Evolutionary conservation across 2,113 vertebrate species (phyloP).

Genomic region (Mixornis gularis): DNA sequence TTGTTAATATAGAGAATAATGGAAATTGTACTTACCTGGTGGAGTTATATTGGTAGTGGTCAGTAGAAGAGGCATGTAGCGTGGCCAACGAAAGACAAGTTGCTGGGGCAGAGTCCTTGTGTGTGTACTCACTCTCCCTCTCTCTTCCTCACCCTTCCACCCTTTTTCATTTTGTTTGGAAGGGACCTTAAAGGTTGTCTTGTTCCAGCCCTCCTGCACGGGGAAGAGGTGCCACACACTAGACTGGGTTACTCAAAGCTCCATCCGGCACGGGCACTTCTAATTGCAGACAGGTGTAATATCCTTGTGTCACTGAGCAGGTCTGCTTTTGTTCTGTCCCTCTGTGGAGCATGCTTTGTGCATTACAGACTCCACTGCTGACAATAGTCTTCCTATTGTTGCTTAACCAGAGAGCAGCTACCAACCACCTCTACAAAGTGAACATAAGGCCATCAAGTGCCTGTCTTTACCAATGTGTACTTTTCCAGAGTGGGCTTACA

Average conservation of each 20-base stretch:
- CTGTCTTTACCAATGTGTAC: accelerated
- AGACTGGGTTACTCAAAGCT: neutral
- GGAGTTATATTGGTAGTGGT: neutral
- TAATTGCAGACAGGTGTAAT: neutral
- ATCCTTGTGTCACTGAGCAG: neutral
- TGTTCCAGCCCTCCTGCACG: neutral
- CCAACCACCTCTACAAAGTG: neutral
- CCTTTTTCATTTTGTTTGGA: neutral
- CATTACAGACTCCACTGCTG: neutral
- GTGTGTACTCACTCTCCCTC: accelerated
- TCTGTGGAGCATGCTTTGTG: neutral
- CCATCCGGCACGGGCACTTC: neutral
- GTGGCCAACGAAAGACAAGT: neutral
- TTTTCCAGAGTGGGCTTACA: neutral
- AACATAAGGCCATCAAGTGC: accelerated
- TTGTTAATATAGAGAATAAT: neutral
- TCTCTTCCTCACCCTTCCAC: neutral
- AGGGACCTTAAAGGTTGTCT: neutral
- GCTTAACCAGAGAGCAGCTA: neutral
- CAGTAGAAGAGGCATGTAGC: neutral
- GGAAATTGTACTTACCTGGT: neutral
- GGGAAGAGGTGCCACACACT: neutral
- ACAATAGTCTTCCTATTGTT: neutral
- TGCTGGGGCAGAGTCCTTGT: accelerated
- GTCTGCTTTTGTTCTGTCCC: neutral